These are phyloP conservation scores for Stramonita haemastoma DNA, from an alignment of 2,888 invertebrate species.

Conservation along the genomic window DNA sequence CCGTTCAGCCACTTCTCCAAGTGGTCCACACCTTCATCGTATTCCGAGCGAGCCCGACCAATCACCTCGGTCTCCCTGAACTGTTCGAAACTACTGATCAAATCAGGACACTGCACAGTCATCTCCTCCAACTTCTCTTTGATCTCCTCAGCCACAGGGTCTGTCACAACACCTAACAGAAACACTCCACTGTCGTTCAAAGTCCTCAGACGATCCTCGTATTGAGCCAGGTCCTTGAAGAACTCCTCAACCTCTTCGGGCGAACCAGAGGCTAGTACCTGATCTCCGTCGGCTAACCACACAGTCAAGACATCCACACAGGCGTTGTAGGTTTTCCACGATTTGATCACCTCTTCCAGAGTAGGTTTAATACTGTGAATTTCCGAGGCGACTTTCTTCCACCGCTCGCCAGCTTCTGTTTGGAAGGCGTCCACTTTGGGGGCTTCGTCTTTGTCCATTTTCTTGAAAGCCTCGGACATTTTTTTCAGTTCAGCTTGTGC, in stretches of 20 bases:
- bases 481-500: slow-evolving; percentile 66
- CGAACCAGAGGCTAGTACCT: slow-evolving; percentile 80
- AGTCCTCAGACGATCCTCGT: slow-evolving; percentile 92
- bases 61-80: slow-evolving; percentile 68
- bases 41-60: slow-evolving; percentile 67
- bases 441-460: slow-evolving; percentile 84
- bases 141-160: slow-evolving; percentile 87
- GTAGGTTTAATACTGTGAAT: slow-evolving; percentile 92
- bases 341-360: slow-evolving; percentile 81
- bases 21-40: slow-evolving; percentile 62
- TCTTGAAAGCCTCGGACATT: slow-evolving; percentile 72
- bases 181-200: slow-evolving; percentile 92
- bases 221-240: slow-evolving; percentile 92
- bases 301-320: slow-evolving; percentile 84
- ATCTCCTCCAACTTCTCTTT: slow-evolving; percentile 86
- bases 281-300: slow-evolving; percentile 90
- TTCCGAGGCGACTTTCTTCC: slow-evolving; percentile 94
- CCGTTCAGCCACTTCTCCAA: slow-evolving; percentile 84
- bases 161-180: slow-evolving; percentile 91
- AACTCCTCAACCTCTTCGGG: slow-evolving; percentile 79
- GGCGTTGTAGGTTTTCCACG: slow-evolving; percentile 73
- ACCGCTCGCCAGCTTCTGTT: slow-evolving; percentile 90
- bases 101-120: slow-evolving; percentile 88
- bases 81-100: slow-evolving; percentile 81
- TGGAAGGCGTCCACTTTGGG: slow-evolving; percentile 89